Conservation (phyloP, 2,888 invertebrate genomes). For the Noctuana brunneofusca region DNA sequence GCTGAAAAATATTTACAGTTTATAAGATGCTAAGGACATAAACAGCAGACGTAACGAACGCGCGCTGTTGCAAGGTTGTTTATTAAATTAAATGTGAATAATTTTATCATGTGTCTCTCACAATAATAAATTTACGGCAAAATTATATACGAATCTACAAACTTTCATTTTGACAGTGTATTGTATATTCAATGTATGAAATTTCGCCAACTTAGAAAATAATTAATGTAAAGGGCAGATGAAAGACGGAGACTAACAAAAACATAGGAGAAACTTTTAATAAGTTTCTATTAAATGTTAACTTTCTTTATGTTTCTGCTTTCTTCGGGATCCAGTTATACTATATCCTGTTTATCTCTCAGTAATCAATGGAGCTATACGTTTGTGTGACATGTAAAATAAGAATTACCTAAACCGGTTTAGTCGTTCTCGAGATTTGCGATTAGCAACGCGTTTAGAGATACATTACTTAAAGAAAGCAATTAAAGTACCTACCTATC, state of each 20-base stretch:
- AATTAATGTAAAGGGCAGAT: not conserved
- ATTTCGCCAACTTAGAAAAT: not conserved
- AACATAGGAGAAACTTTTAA: not conserved
- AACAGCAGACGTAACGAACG: too few species aligned
- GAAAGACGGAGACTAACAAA: not conserved
- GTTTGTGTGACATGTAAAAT: too few species aligned
- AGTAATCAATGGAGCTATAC: conserved; percentile 5
- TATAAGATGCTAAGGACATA: too few species aligned
- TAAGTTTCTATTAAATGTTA: conserved; percentile 3
- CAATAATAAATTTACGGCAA: not conserved
- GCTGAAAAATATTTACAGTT: too few species aligned
- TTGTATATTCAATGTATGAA: not conserved
- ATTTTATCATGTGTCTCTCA: not conserved
- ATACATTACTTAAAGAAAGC: not conserved
- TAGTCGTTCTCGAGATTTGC: too few species aligned
- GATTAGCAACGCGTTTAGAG: not conserved
- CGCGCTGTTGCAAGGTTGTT: too few species aligned
- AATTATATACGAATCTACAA: too few species aligned
- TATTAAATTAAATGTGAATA: too few species aligned
- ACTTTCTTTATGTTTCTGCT: not conserved
- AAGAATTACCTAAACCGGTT: too few species aligned
- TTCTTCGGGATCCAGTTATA: conserved; percentile 1
- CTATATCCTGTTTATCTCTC: conserved; percentile 1
- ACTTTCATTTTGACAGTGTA: too few species aligned
- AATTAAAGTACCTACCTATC: conserved; percentile 8